These are phyloP conservation scores for Pachycephala philippinensis DNA, from an alignment of 2,113 vertebrate genomes.

Conservation along the genomic window DNA sequence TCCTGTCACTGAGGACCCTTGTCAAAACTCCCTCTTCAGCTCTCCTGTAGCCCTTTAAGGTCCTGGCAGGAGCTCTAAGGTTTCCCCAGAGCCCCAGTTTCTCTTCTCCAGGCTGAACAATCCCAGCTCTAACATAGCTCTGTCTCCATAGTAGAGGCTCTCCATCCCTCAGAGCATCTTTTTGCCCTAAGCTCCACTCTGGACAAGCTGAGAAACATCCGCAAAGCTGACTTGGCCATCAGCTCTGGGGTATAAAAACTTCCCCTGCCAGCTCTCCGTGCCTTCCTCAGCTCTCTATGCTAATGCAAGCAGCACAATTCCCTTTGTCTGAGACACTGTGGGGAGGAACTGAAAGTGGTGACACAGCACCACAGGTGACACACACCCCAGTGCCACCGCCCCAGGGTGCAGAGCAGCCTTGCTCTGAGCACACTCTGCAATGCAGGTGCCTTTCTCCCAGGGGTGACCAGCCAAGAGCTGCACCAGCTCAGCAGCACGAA, in stretches of 20 bases:
- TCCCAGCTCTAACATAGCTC: not conserved
- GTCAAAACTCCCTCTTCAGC: not conserved
- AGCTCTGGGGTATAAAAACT: not conserved
- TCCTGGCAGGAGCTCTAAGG: not conserved
- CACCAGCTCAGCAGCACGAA: not conserved
- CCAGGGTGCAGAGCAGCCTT: not conserved
- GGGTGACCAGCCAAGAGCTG: not conserved
- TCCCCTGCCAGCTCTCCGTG: fast-evolving
- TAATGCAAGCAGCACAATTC: not conserved
- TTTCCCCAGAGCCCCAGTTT: not conserved
- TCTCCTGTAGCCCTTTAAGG: not conserved
- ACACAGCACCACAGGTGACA: not conserved
- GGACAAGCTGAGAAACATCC: not conserved
- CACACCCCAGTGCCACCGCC: not conserved
- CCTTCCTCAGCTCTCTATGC: not conserved
- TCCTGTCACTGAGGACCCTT: not conserved
- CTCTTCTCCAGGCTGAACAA: not conserved
- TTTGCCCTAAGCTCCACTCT: not conserved
- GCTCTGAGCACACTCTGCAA: not conserved
- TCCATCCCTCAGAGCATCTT: not conserved
- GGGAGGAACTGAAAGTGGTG: not conserved
- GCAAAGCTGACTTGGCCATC: not conserved
- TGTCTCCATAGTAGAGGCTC: not conserved
- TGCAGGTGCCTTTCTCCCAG: not conserved
- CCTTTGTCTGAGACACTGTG: not conserved